Base-by-base conservation (phyloP, 2,888 invertebrate species). In the Ephialtes manifestator region DNA sequence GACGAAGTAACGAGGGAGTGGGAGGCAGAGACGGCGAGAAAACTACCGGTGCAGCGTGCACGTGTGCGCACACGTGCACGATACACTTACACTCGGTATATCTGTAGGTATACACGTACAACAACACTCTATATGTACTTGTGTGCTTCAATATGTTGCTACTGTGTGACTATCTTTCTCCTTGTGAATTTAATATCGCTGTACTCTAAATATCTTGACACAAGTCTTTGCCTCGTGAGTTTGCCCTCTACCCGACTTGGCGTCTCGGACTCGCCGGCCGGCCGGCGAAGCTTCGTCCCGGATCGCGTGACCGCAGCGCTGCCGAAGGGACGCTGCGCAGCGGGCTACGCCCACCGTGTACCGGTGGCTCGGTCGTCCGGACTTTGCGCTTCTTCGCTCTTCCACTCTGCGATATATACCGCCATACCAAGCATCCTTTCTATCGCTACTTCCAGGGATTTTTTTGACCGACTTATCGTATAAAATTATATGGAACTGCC, bases 61-160 rank as follows among this genome's bases (percentile, higher is more conserved):
- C 79, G 84, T 84, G 81, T 72, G 75, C 75, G 82, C 83, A 80
- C 88, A 88, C 88, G 88, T 88, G 88, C 48, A 51, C 28, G 8
- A 15, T 58, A 28, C 55, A 11, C 24, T 18, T 24, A 24, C n/a
- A n/a, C n/a, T 4, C 55, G 13, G n/a, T 24, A 4, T 20, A 55
- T 24, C 24, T 24, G 1, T n/a, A n/a, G n/a, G n/a, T 28, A 24
- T 10, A 58, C 4, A 8, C 13, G 13, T 28, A 15, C n/a, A n/a
- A n/a, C n/a, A n/a, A n/a, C n/a, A 28, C 4, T 18, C 18, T 51
- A 18, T 24, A 24, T 24, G 24, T 24, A 24, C 24, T 24, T 24
- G 24, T 24, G 24, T 1, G 24, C 24, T 24, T 24, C 24, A 1
- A 24, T 24, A 2, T 51, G 15, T 18, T 5, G 8, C 15, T 43